phyloP scores from a whole-genome alignment of 2,113 vertebrate genomes.

The Paramisgurnus dabryanus region DNA sequence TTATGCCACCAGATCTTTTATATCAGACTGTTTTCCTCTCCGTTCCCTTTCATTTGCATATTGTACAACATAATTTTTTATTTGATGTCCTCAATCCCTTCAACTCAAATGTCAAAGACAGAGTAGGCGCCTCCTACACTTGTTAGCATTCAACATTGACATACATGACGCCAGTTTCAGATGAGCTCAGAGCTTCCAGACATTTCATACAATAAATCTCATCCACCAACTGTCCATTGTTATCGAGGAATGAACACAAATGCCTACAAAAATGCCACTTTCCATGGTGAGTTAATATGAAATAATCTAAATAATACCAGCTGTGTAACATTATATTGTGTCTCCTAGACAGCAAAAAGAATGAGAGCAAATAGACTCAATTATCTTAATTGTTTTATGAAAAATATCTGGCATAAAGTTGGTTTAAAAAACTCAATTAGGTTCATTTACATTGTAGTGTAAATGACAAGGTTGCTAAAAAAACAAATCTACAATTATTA shows the following conservation, averaged over 20 bases:
- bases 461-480: too few relatives aligned
- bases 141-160: conserved; percentile 32
- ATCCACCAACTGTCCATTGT: conserved; percentile 19
- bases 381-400: too few relatives aligned
- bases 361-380: not conserved
- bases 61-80: too few relatives aligned
- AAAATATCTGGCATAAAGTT: too few relatives aligned
- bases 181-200: conserved; percentile 49
- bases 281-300: not conserved
- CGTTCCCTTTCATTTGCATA: conserved; percentile 9
- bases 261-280: conserved; percentile 8
- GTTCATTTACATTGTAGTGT: too few relatives aligned
- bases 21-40: not conserved
- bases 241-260: not conserved
- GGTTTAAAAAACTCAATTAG: too few relatives aligned
- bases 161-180: conserved; percentile 35
- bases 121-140: conserved; percentile 39
- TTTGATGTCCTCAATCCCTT: not conserved
- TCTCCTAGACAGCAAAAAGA: not conserved
- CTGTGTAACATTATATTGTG: not conserved
- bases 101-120: conserved; percentile 51
- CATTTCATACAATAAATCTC: conserved; percentile 32
- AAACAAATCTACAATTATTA: too few relatives aligned
- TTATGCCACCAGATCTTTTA: conserved; percentile 41
- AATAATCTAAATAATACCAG: not conserved